Conservation (phyloP, 2,113 vertebrate genomes). For the Tachysurus vachellii region DNA sequence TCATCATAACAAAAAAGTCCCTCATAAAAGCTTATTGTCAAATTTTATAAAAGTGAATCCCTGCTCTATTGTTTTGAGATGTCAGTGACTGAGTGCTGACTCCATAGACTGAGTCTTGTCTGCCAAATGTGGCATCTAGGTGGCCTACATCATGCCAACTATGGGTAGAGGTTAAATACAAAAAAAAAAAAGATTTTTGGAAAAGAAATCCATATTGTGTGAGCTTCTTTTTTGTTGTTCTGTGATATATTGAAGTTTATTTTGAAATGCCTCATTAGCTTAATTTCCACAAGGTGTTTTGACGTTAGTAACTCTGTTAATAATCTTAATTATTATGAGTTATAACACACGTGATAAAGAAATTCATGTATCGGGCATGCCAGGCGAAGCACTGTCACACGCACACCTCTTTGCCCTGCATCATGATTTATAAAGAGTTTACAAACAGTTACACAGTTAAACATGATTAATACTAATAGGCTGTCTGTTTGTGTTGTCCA, state of each 20-base stretch:
- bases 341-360: background rate
- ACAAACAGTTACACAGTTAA: background rate
- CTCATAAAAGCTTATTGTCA: background rate
- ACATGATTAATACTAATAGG: slow-evolving; percentile 21
- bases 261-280: slow-evolving; percentile 31
- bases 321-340: slow-evolving; percentile 8
- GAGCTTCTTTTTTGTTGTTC: slow-evolving; percentile 17
- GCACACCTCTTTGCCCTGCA: background rate
- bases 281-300: slow-evolving; percentile 27
- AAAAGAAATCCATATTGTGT: slow-evolving; percentile 4
- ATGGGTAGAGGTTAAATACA: background rate
- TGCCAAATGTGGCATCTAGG: slow-evolving; percentile 7
- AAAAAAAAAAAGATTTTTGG: background rate
- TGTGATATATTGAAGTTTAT: slow-evolving; percentile 18
- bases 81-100: background rate
- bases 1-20: too few relatives aligned
- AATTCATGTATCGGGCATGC: slow-evolving; percentile 5
- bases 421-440: slow-evolving; percentile 11
- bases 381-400: background rate
- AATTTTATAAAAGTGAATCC: background rate
- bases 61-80: background rate
- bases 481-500: slow-evolving; percentile 10
- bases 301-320: slow-evolving; percentile 27
- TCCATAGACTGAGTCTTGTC: too few relatives aligned
- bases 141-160: background rate